These are phyloP conservation scores for Agriopis leucophaearia DNA, from an alignment of 2,888 invertebrate species.

Conservation along the genomic window DNA sequence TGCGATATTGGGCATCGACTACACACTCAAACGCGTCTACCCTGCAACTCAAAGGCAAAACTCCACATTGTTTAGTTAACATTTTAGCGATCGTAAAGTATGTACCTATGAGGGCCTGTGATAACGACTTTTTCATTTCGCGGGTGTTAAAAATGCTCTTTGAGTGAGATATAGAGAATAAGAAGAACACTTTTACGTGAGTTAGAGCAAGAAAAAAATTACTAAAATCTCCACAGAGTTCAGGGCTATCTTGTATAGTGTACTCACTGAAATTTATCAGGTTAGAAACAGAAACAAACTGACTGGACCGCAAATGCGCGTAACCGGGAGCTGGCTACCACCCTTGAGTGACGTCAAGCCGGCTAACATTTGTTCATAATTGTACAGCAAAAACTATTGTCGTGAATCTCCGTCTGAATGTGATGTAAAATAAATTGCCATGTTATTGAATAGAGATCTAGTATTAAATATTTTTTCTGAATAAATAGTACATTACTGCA, in stretches of 20 bases:
- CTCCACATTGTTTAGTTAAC: constrained; percentile 50
- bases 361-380: background rate
- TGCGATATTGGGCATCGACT: constrained; percentile 74
- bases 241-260: too few relatives aligned
- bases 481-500: too few relatives aligned
- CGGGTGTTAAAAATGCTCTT: background rate
- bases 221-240: background rate
- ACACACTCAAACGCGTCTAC: constrained; percentile 75
- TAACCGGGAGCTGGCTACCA: too few relatives aligned
- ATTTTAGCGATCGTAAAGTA: background rate
- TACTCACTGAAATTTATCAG: too few relatives aligned
- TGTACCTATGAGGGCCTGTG: background rate
- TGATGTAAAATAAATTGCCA: background rate
- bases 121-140: background rate
- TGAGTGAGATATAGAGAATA: background rate
- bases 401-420: background rate
- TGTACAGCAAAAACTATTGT: background rate
- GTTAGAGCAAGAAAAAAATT: background rate
- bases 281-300: too few relatives aligned
- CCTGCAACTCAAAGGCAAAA: constrained; percentile 65
- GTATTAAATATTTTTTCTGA: too few relatives aligned
- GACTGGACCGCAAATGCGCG: too few relatives aligned
- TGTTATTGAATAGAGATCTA: background rate
- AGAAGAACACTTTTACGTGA: background rate
- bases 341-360: too few relatives aligned